phyloP scores from a whole-genome alignment of 2,113 vertebrate genomes.

The Scortum barcoo region DNA sequence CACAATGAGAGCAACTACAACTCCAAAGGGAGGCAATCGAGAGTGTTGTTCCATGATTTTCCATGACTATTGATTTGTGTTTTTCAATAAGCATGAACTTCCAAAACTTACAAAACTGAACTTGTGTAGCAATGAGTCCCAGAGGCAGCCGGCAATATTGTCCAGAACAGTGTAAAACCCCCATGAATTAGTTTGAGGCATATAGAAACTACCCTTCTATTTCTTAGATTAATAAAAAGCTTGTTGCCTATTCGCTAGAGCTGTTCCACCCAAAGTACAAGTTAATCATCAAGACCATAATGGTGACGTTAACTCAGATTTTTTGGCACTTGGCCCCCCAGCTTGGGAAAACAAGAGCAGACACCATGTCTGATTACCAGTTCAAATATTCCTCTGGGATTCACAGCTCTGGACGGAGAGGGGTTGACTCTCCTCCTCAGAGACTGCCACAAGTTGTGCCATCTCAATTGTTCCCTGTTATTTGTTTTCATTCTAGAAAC shows the following conservation, averaged over 20 bases:
- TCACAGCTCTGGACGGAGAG: conserved; percentile 19
- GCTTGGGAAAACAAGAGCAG: not conserved
- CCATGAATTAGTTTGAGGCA: conserved; percentile 4
- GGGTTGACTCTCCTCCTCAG: conserved; percentile 30
- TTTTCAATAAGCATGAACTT: conserved; percentile 69
- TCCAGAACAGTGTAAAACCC: conserved; percentile 21
- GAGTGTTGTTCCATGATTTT: conserved; percentile 32
- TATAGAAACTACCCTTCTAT: conserved; percentile 9
- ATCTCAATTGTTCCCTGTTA: conserved; percentile 12
- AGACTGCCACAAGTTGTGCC: not conserved
- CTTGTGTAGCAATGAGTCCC: conserved; percentile 46
- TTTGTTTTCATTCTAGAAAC: conserved; percentile 5
- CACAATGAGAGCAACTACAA: conserved; percentile 27
- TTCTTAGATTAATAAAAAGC: conserved; percentile 15
- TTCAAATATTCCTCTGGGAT: conserved; percentile 11
- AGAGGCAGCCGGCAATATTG: conserved; percentile 25
- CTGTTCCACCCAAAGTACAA: conserved; percentile 19
- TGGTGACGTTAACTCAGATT: not conserved
- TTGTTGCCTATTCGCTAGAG: conserved; percentile 32
- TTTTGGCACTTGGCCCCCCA: not conserved
- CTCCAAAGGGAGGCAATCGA: conserved; percentile 49
- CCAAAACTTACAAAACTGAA: conserved; percentile 48
- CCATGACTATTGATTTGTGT: conserved; percentile 66
- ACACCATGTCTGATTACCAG: not conserved
- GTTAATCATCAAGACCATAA: conserved; percentile 23